A percentile compares a stretch with the other conserved stretches of the same genome.
These are phyloP conservation scores for Gracilinanus agilis DNA, from an alignment of 2,113 vertebrate species.

Conservation along the genomic window DNA sequence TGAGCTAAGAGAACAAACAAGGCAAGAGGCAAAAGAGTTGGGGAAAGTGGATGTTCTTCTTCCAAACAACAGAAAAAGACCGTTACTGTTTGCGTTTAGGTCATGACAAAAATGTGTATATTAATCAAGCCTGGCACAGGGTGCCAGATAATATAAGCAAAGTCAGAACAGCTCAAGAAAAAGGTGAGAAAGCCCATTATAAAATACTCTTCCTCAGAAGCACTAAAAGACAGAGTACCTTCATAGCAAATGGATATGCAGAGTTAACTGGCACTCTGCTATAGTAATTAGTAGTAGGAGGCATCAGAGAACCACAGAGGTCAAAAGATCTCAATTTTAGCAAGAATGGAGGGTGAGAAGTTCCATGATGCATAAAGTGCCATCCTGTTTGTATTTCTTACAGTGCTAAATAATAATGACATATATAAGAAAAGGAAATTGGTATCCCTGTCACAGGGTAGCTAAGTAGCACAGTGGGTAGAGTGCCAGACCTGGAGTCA, in stretches of 20 bases:
- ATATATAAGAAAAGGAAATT: background rate
- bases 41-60: background rate
- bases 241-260: background rate
- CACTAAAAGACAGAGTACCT: background rate
- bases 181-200: background rate
- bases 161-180: background rate
- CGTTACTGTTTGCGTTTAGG: background rate
- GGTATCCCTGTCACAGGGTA: background rate
- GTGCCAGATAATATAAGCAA: background rate
- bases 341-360: background rate
- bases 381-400: background rate
- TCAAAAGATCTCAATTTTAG: background rate
- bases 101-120: background rate
- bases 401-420: background rate
- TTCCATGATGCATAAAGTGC: background rate
- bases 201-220: background rate
- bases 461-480: background rate
- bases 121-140: background rate
- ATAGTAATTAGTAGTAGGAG: background rate
- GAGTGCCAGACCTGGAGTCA: background rate
- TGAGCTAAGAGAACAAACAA: background rate
- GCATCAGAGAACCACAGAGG: background rate
- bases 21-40: background rate
- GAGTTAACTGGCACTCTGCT: background rate
- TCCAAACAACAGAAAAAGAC: background rate